Evolutionary conservation across 2,797 vertebrate species (phyloP).

Genomic region (Halcyon chelicuti): DNA sequence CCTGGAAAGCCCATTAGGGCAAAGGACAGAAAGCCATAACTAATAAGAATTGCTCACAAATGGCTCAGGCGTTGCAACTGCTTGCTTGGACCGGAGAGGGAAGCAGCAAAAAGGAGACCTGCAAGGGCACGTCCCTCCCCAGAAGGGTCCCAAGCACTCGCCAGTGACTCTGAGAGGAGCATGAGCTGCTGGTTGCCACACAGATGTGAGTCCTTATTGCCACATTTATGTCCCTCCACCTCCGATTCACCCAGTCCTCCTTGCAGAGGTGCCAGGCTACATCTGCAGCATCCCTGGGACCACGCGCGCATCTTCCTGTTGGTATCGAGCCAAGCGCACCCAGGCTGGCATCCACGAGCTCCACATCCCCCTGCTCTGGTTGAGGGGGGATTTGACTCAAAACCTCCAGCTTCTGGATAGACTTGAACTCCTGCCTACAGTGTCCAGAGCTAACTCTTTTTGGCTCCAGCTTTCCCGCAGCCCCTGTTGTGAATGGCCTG

Average conservation of each 20-base stretch:
- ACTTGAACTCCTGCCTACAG: neutral
- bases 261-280: neutral
- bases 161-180: neutral
- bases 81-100: neutral
- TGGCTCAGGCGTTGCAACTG: neutral
- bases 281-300: fast-evolving
- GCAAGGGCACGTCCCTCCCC: neutral
- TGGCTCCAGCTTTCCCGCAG: neutral
- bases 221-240: neutral
- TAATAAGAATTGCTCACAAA: neutral
- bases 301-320: fast-evolving
- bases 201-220: neutral
- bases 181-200: neutral
- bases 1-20: neutral
- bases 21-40: neutral
- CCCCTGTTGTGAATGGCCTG: neutral
- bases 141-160: neutral
- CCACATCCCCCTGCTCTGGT: neutral
- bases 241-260: neutral
- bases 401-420: neutral
- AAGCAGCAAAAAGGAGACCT: neutral
- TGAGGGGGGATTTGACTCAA: neutral
- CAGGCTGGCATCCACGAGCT: neutral
- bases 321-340: neutral
- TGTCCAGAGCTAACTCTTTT: neutral